A percentile compares a stretch with the other conserved stretches of the same genome.
These are phyloP conservation scores for Hippasteria phrygiana DNA, from an alignment of 53 echinoderm and acorn worm genomes.

Conservation along the genomic window DNA sequence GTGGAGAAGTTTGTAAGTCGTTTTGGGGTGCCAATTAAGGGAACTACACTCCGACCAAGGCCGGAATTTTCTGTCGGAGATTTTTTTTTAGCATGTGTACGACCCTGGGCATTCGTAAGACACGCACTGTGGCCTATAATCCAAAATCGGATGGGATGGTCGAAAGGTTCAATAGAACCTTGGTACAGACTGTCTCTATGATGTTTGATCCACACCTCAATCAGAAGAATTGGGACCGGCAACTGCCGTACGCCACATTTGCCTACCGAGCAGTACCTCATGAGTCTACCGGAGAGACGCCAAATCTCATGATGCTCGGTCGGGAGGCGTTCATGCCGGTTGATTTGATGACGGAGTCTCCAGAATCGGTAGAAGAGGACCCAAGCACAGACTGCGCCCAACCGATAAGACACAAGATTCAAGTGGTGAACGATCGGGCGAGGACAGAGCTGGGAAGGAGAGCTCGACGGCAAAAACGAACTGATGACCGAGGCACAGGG, in stretches of 20 bases:
- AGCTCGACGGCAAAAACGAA: too few species aligned
- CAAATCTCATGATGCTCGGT: conserved; percentile 51
- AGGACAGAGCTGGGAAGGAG: neutral
- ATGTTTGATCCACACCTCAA: neutral
- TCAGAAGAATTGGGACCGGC: conserved; percentile 48
- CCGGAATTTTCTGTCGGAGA: conserved; percentile 51
- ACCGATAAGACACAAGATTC: neutral
- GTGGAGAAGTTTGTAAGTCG: conserved; percentile 47
- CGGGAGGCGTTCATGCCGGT: conserved; percentile 34
- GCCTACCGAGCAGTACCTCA: too few species aligned
- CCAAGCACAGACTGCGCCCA: neutral
- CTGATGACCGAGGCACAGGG: too few species aligned
- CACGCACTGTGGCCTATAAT: too few species aligned
- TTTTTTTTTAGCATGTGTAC: conserved; percentile 29
- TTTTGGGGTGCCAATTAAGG: conserved; percentile 41
- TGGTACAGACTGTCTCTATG: conserved; percentile 16
- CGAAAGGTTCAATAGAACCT: conserved; percentile 53
- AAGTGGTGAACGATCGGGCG: conserved; percentile 1
- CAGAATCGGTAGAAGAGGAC: conserved; percentile 7
- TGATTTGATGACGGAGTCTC: conserved; percentile 1
- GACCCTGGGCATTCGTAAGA: conserved; percentile 21
- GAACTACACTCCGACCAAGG: conserved; percentile 65
- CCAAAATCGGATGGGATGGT: too few species aligned
- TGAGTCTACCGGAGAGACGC: too few species aligned
- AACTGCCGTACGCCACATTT: conserved; percentile 21